Evolutionary conservation across 2,888 invertebrate genomes (phyloP), one percentile per base, ranked within the genome.

Genomic region (Ornithoptera priamus): DNA sequence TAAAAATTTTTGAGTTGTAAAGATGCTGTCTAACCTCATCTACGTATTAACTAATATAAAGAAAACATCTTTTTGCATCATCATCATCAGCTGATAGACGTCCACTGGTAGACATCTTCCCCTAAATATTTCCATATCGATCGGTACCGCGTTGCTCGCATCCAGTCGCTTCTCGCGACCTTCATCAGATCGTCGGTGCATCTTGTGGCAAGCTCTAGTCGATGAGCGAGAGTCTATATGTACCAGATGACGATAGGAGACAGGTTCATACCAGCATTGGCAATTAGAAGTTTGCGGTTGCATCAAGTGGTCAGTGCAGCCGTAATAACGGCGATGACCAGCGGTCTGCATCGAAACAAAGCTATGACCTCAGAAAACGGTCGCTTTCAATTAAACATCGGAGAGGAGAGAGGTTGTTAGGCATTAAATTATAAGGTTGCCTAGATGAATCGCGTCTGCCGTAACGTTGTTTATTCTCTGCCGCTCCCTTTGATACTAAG

Each of bases 381-480:
- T 80, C 78, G 75, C 81, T 85, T 85, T 85, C 85, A 85, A 86
- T 85, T 85, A 84, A 81, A 64, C 71, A 70, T 75, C 75, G 67
- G 71, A 67, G 76, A 76, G 77, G 76, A 77, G 77, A 74, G 75
- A 76, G 74, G 75, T 77, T 73, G 80, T 79, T 81, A 79, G 75
- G 76, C 69, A 77, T 73, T 83, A 84, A 86, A 85, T 86, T 85
- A 81, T 77, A 81, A 75, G 75, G 69, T 72, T 72, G 68, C 73
- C 73, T 74, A 75, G 75, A 75, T 73, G 71, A 72, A 80, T 78
- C 80, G 77, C 77, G 77, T 82, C 81, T 80, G 73, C 30, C 73
- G 77, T 75, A 73, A 79, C 77, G 78, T 81, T 81, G 83, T 84
- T 84, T 82, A 81, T 84, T 81, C 80, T 82, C 76, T 78, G 77